phyloP scores from a whole-genome alignment of 2,888 invertebrate genomes.

The Drosophila monieri region DNA sequence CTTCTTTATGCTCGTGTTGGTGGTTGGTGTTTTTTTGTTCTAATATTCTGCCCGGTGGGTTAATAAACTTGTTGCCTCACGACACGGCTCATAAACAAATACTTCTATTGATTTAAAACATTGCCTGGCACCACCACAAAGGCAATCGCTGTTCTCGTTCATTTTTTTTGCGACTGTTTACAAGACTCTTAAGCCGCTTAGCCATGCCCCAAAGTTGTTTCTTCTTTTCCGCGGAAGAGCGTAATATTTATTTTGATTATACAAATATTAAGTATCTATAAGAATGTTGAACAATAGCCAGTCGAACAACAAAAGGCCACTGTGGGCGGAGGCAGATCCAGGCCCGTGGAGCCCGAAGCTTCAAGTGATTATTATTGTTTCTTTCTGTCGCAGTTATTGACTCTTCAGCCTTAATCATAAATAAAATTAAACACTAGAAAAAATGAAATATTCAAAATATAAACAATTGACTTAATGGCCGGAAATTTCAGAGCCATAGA shows the following conservation, averaged over 20 bases:
- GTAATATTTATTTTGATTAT: constrained; percentile 47
- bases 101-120: constrained; percentile 55
- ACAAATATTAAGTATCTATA: constrained; percentile 22
- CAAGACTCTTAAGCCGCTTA: constrained; percentile 51
- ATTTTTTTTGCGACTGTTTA: constrained; percentile 27
- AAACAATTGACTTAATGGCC: neutral
- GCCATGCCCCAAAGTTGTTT: constrained; percentile 27
- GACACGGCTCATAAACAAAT: constrained; percentile 63
- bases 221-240: constrained; percentile 24
- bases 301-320: constrained; percentile 25
- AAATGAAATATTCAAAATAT: neutral
- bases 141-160: constrained; percentile 28
- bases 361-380: constrained; percentile 34
- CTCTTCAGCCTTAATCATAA: constrained; percentile 37
- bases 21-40: constrained; percentile 8
- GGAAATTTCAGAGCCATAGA: neutral
- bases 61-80: constrained; percentile 67
- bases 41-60: constrained; percentile 50
- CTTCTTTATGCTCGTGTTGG: constrained; percentile 40
- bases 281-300: constrained; percentile 34
- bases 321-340: constrained; percentile 32
- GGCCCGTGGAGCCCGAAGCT: constrained; percentile 8
- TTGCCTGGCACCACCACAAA: constrained; percentile 41
- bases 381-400: constrained; percentile 12
- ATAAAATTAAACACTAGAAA: constrained; percentile 29